Base-by-base conservation (phyloP, 1,140 invertebrate genomes). In the Drosophila suzukii region DNA sequence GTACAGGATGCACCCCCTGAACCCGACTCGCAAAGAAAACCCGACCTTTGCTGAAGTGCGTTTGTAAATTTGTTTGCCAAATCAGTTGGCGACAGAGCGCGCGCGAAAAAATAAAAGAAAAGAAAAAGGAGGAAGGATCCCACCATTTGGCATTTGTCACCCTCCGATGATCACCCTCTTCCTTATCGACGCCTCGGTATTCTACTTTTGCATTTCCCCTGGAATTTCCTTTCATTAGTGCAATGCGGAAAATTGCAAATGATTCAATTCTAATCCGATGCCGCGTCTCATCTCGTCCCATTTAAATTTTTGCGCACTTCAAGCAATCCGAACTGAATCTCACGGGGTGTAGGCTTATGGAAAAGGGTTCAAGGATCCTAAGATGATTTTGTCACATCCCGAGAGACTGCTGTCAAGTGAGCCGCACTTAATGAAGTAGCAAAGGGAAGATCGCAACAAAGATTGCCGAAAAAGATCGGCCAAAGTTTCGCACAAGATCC, bases 221-320 rank as follows among this genome's bases (percentile, higher is more conserved):
- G 36, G 36, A 39, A 50, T 67, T 63, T 49, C 38, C 61, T 47
- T 88, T 60, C 57, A 89, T 88, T 80, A 73, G 68, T 50, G 60
- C 65, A 88, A 88, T 80, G 83, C 83, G 83, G 83, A 88, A 88
- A 88, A 88, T 88, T 88, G 83, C 83, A 83, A 83, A 83, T 68
- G 76, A 89, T 83, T 80, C 65, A 75, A 89, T 83, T 88, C 58
- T 71, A 80, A 88, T 88, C 83, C 62, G 44, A 27, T 59, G 53
- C 5, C 49, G 51, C 32, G 34, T 41, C 43, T 11, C 60, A 8
- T 4, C 15, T 17, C 15, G 50, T 13, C 51, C 68, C 59, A 86
- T 86, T 86, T 77, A 70, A 88, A 86, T 88, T 86, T 86, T 78
- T 66, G 70, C 74, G 20, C 58, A 78, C 70, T 86, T 86, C 41